These are phyloP conservation scores for Drosophila greeni DNA, from an alignment of 2,888 invertebrate genomes.

Conservation along the genomic window DNA sequence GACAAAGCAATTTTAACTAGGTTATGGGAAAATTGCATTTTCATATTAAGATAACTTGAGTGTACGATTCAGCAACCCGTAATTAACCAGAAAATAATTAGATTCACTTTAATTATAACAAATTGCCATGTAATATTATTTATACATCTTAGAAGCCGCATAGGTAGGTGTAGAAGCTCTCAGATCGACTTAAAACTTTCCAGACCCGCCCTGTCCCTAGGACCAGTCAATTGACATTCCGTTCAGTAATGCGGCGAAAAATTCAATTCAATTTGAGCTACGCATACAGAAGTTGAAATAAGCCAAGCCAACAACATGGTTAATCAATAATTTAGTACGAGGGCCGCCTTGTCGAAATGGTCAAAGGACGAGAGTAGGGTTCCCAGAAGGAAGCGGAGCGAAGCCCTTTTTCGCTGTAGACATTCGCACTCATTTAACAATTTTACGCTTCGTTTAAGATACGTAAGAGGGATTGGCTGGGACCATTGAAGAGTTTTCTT, in stretches of 20 bases:
- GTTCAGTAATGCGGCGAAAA: constrained; percentile 21
- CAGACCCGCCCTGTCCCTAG: constrained; percentile 1
- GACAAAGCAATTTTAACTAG: constrained; percentile 1
- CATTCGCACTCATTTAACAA: constrained; percentile 73
- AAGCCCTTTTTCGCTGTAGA: constrained; percentile 20
- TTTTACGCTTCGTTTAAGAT: constrained; percentile 72
- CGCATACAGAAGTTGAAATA: constrained; percentile 19
- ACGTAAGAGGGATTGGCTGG: constrained; percentile 54
- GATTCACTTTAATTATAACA: background rate
- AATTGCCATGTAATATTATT: background rate
- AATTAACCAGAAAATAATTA: background rate
- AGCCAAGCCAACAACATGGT: constrained; percentile 53
- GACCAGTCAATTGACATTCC: constrained; percentile 28
- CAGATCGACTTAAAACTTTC: background rate
- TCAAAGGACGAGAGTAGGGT: constrained; percentile 20
- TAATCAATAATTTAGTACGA: constrained; percentile 65
- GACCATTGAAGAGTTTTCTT: constrained; percentile 27
- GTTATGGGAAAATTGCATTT: constrained; percentile 2
- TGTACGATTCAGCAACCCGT: fast-evolving
- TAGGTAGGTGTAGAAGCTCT: background rate
- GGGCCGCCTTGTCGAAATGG: constrained; percentile 31
- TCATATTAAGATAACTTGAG: background rate
- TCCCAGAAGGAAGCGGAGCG: constrained; percentile 3
- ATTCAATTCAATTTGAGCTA: constrained; percentile 28
- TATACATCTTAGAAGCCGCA: background rate